Evolutionary conservation across 2,888 invertebrate genomes (phyloP), one percentile per base, ranked within the genome.

Genomic region (Hartigia nigra): DNA sequence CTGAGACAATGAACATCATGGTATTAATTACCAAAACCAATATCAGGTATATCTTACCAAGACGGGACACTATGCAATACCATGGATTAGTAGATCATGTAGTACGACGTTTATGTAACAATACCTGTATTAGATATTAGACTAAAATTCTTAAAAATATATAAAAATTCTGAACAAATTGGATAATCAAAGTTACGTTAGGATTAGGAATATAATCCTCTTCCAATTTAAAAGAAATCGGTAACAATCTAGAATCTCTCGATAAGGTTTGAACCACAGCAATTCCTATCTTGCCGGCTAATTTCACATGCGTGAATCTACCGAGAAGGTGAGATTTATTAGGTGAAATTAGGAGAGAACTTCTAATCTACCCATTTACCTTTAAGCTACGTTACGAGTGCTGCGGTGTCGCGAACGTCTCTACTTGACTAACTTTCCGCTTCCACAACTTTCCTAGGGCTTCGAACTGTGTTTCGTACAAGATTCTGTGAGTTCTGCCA

Each of bases 11-110:
- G 82, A 85, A 82, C 85, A 84, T 83, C 84, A 83, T 83, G 85
- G 86, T 87, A 89, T 87, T 87, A 87, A 87, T 88, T 87, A 86
- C 86, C 85, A 87, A 87, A 89, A 87, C 89, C 88, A 89, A 89
- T 89, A 88, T 87, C 83, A 82, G 78, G 83, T 81, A 82, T 82
- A 79, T 80, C 75, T 55, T 55, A 55, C 74, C 77, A 37, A 75
- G 23, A 35, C 75, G 23, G 37, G 75, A 32, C 75, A 35, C 72
- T 34, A 36, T 72, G n/a, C n/a, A n/a, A 72, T 31, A 72, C 12
- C 72, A 34, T 4, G 72, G 72, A 72, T 72, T 72, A 72, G 72
- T 72, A 72, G 23, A 55, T 55, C 14, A 23, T 55, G 23, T 23
- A 55, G 5, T 55, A 55, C 23, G 23, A 55, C 23, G 55, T 55